These are phyloP conservation scores for Anolis sagrei DNA, from an alignment of 2,113 vertebrate genomes.

Conservation along the genomic window DNA sequence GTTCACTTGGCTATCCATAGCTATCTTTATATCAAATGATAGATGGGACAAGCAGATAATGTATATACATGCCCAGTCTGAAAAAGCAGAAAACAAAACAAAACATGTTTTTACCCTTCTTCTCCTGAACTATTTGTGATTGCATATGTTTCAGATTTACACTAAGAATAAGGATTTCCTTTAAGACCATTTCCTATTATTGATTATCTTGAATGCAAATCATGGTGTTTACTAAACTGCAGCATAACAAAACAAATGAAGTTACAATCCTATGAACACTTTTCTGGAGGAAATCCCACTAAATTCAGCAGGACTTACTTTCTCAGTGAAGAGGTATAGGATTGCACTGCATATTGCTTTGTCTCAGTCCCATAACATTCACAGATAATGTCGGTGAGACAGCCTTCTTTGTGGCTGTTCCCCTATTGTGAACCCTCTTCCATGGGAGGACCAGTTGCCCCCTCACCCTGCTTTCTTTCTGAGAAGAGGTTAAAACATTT, in stretches of 20 bases:
- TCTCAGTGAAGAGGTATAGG: not conserved
- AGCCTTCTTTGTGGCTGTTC: too few relatives aligned
- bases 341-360: not conserved
- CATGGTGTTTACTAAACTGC: conserved; percentile 27
- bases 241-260: conserved; percentile 29
- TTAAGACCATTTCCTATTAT: not conserved
- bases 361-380: conserved; percentile 35
- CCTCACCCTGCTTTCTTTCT: too few relatives aligned
- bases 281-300: not conserved
- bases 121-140: not conserved
- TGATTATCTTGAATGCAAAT: not conserved
- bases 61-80: not conserved
- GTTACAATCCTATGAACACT: not conserved
- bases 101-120: not conserved
- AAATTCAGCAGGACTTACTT: not conserved
- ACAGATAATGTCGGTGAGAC: too few relatives aligned
- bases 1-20: not conserved
- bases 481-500: too few relatives aligned
- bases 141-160: not conserved
- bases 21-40: not conserved
- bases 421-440: too few relatives aligned
- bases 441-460: too few relatives aligned
- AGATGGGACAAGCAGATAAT: not conserved
- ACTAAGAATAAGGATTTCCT: not conserved
- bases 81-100: not conserved